phyloP scores from a whole-genome alignment of 2,888 invertebrate species.

The Agrotis exclamationis region DNA sequence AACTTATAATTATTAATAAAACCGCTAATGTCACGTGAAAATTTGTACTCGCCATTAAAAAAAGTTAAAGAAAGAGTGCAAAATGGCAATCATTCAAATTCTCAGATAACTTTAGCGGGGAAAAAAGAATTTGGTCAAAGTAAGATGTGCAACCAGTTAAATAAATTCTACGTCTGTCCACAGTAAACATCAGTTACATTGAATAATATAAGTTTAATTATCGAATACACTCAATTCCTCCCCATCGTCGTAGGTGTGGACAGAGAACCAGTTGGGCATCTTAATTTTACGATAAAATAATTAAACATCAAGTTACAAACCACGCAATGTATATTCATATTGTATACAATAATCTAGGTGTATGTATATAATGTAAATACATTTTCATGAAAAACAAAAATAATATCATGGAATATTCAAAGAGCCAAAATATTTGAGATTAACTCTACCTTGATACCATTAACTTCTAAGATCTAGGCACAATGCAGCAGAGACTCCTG shows the following conservation, averaged over 20 bases:
- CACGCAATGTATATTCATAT: slow-evolving; percentile 90
- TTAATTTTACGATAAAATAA: slow-evolving; percentile 89
- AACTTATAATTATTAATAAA: slow-evolving; percentile 87
- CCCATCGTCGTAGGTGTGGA: slow-evolving; percentile 76
- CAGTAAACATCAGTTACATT: slow-evolving; percentile 71
- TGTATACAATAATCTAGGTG: slow-evolving; percentile 91
- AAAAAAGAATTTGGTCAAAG: slow-evolving; percentile 86
- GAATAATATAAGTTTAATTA: slow-evolving; percentile 71
- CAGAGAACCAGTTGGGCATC: slow-evolving; percentile 88
- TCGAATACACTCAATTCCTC: slow-evolving; percentile 81
- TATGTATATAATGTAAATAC: slow-evolving; percentile 91
- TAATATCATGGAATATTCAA: slow-evolving; percentile 91
- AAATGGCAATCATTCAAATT: slow-evolving; percentile 79
- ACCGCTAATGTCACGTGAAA: slow-evolving; percentile 85
- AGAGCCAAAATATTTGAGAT: slow-evolving; percentile 91
- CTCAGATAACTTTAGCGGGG: slow-evolving; percentile 84
- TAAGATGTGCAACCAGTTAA: slow-evolving; percentile 89
- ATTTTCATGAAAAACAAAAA: slow-evolving; percentile 90
- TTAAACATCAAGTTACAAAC: slow-evolving; percentile 90
- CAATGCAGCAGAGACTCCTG: slow-evolving; percentile 92
- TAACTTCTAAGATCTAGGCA: slow-evolving; percentile 92
- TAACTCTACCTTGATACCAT: slow-evolving; percentile 91
- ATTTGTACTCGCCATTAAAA: slow-evolving; percentile 78
- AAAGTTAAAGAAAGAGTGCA: slow-evolving; percentile 78
- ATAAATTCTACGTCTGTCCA: slow-evolving; percentile 79